Conservation (phyloP, 1,140 invertebrate genomes). For the Thereuonema tuberculata region DNA sequence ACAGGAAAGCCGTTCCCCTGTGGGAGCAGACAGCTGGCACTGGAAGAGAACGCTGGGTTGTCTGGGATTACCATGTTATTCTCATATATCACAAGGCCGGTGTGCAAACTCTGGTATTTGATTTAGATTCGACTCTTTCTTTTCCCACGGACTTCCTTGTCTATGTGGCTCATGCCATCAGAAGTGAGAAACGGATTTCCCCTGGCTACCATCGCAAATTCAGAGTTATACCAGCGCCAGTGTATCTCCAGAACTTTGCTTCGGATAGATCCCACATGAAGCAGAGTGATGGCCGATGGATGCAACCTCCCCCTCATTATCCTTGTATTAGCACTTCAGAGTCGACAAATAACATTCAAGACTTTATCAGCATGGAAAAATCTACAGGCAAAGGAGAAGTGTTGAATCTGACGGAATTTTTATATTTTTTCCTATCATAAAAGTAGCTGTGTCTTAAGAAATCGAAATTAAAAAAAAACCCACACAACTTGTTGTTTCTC, state of each 20-base stretch:
- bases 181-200: background rate
- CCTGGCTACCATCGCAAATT: background rate
- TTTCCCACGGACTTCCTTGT: constrained; percentile 2
- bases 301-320: constrained; percentile 4
- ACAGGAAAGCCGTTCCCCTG: no score
- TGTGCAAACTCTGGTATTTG: background rate
- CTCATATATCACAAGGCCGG: constrained; percentile 2
- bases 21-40: no score
- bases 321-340: background rate
- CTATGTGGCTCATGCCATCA: background rate
- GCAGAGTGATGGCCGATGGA: constrained; percentile 1
- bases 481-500: no score
- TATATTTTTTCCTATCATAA: no score
- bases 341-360: no score
- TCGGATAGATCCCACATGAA: constrained; percentile 6
- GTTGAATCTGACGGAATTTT: no score
- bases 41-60: no score
- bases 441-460: no score
- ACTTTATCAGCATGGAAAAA: no score
- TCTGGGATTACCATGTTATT: constrained; percentile 10
- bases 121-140: constrained; percentile 5
- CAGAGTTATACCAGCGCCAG: constrained; percentile 2
- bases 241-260: constrained; percentile 5
- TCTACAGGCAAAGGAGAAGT: no score
- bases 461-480: no score